Conservation (phyloP, 2,888 invertebrate genomes). For the Drosophila anomelani region DNA sequence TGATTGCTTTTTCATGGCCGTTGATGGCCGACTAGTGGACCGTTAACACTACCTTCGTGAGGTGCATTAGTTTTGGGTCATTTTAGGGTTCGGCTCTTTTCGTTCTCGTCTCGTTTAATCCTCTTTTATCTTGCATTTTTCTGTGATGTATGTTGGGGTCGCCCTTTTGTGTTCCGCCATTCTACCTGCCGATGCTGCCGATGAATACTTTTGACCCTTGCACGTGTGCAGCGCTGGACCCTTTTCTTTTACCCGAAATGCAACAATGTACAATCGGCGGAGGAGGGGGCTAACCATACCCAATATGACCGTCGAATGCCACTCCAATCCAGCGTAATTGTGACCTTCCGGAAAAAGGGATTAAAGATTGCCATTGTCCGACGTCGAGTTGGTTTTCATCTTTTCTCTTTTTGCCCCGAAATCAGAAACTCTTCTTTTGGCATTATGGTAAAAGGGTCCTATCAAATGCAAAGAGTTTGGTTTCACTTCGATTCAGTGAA, state of each 20-base stretch:
- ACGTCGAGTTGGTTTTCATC: neutral
- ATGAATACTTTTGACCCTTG: constrained; percentile 74
- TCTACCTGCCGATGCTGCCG: constrained; percentile 65
- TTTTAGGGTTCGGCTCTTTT: constrained; percentile 70
- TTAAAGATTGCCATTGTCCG: constrained; percentile 59
- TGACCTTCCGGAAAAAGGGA: constrained; percentile 74
- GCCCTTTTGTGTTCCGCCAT: constrained; percentile 38
- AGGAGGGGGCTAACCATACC: constrained; percentile 29
- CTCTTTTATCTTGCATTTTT: constrained; percentile 61
- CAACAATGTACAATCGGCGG: constrained; percentile 56
- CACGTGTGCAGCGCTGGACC: constrained; percentile 79
- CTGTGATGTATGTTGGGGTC: constrained; percentile 49
- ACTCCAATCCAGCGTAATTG: constrained; percentile 66
- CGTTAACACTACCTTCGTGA: constrained; percentile 34
- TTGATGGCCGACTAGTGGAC: constrained; percentile 29
- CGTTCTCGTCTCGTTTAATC: constrained; percentile 59
- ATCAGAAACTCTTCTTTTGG: constrained; percentile 34
- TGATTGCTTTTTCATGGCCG: constrained; percentile 42
- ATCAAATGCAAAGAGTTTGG: constrained; percentile 36
- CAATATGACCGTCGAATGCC: constrained; percentile 49
- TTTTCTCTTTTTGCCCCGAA: constrained; percentile 24
- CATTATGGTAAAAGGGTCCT: constrained; percentile 36
- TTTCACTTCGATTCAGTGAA: constrained; percentile 20
- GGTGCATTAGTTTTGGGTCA: constrained; percentile 72
- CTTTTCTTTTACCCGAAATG: constrained; percentile 48